Evolutionary conservation across 2,888 invertebrate species (phyloP).

Genomic region (Nowickia ferox): DNA sequence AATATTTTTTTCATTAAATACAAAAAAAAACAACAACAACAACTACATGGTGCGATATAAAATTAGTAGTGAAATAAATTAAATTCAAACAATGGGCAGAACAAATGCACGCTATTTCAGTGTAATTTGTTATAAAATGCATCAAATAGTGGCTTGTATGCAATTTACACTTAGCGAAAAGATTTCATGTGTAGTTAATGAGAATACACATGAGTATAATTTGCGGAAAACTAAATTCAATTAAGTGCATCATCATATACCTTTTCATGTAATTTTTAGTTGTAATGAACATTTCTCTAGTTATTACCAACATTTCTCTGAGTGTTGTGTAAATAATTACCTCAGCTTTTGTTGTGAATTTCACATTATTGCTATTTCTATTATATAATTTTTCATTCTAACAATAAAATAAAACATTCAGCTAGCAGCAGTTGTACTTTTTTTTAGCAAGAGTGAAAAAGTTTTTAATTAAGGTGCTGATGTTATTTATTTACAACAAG

Average conservation of each 20-base stretch:
- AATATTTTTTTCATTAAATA: conserved; percentile 22
- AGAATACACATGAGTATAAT: not conserved
- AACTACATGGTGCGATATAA: conserved; percentile 48
- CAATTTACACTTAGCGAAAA: conserved; percentile 39
- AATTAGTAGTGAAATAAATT: conserved; percentile 42
- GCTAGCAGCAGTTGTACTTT: conserved; percentile 3
- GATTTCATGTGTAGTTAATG: not conserved
- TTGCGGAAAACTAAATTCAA: not conserved
- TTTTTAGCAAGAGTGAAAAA: not conserved
- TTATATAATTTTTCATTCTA: conserved; percentile 40
- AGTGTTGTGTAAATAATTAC: conserved; percentile 29
- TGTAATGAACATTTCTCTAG: not conserved
- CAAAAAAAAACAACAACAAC: not conserved
- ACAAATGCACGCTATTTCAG: conserved; percentile 47
- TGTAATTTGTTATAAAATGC: conserved; percentile 34
- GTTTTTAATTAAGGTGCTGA: conserved; percentile 27
- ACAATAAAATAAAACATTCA: conserved; percentile 16
- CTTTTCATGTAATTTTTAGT: not conserved
- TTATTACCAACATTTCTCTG: conserved; percentile 13
- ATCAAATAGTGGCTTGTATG: conserved; percentile 20
- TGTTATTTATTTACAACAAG: conserved; percentile 5
- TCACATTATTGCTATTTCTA: conserved; percentile 15
- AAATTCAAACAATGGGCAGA: conserved; percentile 48
- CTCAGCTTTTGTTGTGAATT: conserved; percentile 39
- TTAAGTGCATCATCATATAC: no score